Base-by-base conservation (phyloP, 2,888 invertebrate genomes). In the Pocota personata region DNA sequence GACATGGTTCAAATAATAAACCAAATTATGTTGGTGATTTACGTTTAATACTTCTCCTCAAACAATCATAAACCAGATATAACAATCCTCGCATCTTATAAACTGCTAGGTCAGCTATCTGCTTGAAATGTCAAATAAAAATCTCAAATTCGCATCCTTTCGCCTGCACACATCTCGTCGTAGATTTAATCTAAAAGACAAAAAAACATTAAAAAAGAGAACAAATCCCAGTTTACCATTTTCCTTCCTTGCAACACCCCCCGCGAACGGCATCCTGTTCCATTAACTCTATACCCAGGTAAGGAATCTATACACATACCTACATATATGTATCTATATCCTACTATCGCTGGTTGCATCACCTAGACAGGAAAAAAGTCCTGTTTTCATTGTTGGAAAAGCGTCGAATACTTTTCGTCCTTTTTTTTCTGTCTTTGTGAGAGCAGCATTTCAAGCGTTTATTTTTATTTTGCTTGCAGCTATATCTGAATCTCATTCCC, bases 351-450 rank as follows among this genome's bases (percentile, higher is more conserved):
- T 58, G 58, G 37, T 57, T 37, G 67, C 43, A 57, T 71, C 77
- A 71, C 50, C 69, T 62, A 79, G 78, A 71, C 71, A 64, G 78
- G 64, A 79, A 64, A 79, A 64, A 64, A 72, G 64, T 64, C 57
- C 48, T 78, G 62, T 79, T 79, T 79, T 79, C 78, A 72, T 64
- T 71, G 78, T 79, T 79, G 64, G 72, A 48, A 64, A 79, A 79
- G 71, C 78, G 71, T 79, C 64, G 64, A 79, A 71, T 77, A 37
- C 35, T 52, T 73, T 50, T 73, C n/a, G 21, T 10, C 21, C 35
- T 27, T 62, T 52, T 35, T 46, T 43, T 55, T 8, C 35, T 30
- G 58, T 46, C 35, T 71, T 57, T 76, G 67, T 64, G 60, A 35
- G 52, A 30, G 60, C 12, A 27, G 3, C 48, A 69, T 69, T 69